Evolutionary conservation across 53 echinoderm and acorn worm species (phyloP).

Genomic region (Luidia sarsii): DNA sequence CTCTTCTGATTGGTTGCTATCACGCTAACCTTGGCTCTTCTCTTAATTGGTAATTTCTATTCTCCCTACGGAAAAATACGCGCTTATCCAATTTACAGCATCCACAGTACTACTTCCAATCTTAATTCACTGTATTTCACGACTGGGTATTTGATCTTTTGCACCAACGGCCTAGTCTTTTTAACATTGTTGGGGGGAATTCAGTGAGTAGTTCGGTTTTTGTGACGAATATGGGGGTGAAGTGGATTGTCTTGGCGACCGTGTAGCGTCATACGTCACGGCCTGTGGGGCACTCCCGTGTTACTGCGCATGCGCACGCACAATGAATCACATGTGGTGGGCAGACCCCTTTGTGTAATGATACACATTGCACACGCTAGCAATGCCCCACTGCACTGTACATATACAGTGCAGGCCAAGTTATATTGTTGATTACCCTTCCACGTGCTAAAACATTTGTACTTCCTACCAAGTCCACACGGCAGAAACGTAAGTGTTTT

Average conservation of each 20-base stretch:
- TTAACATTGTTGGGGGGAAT: no score
- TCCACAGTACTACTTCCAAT: no score
- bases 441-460: no score
- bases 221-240: neutral
- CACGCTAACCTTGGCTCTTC: constrained; percentile 62
- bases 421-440: no score
- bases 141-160: no score
- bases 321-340: constrained; percentile 36
- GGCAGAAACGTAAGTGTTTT: constrained; percentile 19
- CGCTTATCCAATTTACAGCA: neutral
- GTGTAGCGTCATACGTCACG: constrained; percentile 53
- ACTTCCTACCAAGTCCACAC: neutral
- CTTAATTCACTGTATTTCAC: no score
- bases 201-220: no score
- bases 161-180: no score
- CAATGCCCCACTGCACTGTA: no score
- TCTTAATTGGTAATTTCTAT: neutral
- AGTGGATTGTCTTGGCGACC: constrained; percentile 51
- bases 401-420: no score
- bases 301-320: constrained; percentile 21
- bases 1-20: constrained; percentile 68
- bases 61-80: no score
- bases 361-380: neutral
- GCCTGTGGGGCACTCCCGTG: constrained; percentile 14
- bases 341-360: constrained; percentile 27